Percentiles rank a stretch among this genome's conserved stretches.
Evolutionary conservation across 2,888 invertebrate genomes (phyloP).

Genomic region (Andricus quercusramuli): DNA sequence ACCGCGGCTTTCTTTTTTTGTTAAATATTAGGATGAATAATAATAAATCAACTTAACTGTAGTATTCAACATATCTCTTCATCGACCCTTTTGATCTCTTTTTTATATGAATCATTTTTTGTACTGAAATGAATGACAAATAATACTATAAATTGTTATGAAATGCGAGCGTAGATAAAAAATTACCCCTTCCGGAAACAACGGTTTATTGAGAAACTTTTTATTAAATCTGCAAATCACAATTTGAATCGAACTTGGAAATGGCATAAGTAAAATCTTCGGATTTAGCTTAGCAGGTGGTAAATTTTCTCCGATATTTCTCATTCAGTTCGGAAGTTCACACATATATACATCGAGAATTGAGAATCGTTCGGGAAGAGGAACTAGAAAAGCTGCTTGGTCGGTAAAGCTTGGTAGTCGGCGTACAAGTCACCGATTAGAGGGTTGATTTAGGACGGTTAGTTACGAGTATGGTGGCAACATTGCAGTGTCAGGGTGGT

Average conservation of each 20-base stretch:
- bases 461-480: slow-evolving; percentile 50
- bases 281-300: neutral
- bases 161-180: too few species aligned
- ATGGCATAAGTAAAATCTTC: neutral
- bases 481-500: slow-evolving; percentile 43
- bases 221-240: neutral
- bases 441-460: slow-evolving; percentile 59
- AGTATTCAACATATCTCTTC: too few species aligned
- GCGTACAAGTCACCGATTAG: slow-evolving; percentile 63
- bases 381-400: slow-evolving; percentile 11
- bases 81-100: too few species aligned
- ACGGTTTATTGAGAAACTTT: neutral
- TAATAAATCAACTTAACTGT: too few species aligned
- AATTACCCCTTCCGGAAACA: too few species aligned
- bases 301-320: neutral
- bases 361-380: neutral
- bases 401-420: slow-evolving; percentile 29
- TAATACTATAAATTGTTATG: too few species aligned
- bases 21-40: too few species aligned
- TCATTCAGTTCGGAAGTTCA: neutral
- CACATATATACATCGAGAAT: neutral
- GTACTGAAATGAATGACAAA: too few species aligned
- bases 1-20: too few species aligned
- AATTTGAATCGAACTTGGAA: neutral
- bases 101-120: too few species aligned